Conservation (phyloP, 2,888 invertebrate species). For the Falcaria lacertinaria region DNA sequence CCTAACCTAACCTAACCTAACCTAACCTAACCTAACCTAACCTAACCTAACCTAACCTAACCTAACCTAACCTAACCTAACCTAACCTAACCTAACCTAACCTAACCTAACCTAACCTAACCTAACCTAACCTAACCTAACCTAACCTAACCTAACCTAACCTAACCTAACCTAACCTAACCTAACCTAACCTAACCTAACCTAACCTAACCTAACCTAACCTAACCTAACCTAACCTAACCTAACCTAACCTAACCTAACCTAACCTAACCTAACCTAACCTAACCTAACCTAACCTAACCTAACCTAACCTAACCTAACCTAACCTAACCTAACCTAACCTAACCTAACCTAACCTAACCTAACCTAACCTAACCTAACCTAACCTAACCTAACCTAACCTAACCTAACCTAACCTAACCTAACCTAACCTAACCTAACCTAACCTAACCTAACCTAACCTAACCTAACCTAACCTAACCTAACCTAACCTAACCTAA, state of each 20-base stretch:
- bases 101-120: too few species aligned
- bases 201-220: conserved; percentile 19
- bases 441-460: conserved; percentile 8
- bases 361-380: conserved; percentile 6
- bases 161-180: conserved; percentile 20
- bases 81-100: too few species aligned
- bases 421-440: conserved; percentile 9
- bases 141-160: conserved; percentile 15
- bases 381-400: conserved; percentile 6
- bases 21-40: too few species aligned
- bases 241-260: conserved; percentile 16
- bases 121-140: too few species aligned
- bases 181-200: conserved; percentile 22
- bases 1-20: too few species aligned
- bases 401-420: conserved; percentile 11
- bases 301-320: conserved; percentile 20
- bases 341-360: conserved; percentile 7
- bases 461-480: conserved; percentile 8
- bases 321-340: conserved; percentile 11
- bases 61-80: too few species aligned
- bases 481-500: conserved; percentile 9
- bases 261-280: conserved; percentile 14
- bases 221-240: conserved; percentile 15
- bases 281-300: conserved; percentile 16
- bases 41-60: too few species aligned